Evolutionary conservation across 2,797 vertebrate genomes (phyloP).

Genomic region (Podarcis siculus): DNA sequence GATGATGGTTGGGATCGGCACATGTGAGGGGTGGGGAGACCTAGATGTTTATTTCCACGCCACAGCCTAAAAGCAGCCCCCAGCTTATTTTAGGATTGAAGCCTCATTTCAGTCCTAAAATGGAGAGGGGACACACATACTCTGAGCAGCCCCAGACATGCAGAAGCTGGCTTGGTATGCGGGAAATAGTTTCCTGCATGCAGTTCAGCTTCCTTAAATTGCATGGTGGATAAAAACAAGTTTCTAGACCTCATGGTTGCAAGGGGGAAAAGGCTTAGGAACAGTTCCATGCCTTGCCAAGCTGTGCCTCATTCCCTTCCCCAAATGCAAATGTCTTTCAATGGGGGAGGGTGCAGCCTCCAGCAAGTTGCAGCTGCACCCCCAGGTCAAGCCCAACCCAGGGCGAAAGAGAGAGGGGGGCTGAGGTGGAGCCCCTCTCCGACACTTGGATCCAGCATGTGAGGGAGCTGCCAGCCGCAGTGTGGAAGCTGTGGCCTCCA

Average conservation of each 20-base stretch:
- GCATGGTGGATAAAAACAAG: neutral
- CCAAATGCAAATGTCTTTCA: neutral
- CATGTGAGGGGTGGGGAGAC: no score
- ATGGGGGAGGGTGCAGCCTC: neutral
- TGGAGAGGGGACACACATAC: neutral
- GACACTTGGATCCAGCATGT: no score
- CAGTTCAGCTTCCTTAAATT: neutral
- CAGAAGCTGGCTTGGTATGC: neutral
- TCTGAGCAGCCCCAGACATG: neutral
- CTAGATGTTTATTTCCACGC: no score
- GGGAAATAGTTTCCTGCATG: neutral
- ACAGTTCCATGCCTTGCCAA: neutral
- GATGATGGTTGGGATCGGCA: no score
- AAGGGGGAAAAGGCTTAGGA: neutral
- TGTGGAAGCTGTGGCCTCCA: no score
- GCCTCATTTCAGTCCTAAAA: neutral
- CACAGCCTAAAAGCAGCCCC: neutral
- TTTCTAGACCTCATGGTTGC: neutral
- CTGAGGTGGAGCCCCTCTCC: no score
- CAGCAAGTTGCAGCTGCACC: no score
- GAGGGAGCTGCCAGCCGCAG: no score
- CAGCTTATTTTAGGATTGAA: neutral
- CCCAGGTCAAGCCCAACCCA: no score
- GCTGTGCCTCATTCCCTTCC: neutral
- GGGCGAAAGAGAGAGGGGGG: no score